These are phyloP conservation scores for Drosophila birchii DNA, from an alignment of 2,888 invertebrate genomes.

Conservation along the genomic window DNA sequence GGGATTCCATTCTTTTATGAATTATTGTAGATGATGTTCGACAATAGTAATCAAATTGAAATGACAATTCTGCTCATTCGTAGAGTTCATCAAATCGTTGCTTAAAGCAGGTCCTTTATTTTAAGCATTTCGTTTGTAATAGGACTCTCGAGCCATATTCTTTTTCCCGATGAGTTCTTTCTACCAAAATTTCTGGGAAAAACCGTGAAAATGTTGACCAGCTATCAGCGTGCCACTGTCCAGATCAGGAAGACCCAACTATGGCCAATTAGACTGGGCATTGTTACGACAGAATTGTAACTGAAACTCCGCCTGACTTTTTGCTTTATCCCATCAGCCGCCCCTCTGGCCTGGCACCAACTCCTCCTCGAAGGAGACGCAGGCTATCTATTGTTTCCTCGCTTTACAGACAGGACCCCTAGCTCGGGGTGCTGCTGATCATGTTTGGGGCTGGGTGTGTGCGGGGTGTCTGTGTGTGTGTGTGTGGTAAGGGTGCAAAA, in stretches of 20 bases:
- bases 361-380: neutral
- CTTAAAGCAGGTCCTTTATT: neutral
- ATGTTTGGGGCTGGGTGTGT: neutral
- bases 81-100: constrained; percentile 13
- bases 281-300: neutral
- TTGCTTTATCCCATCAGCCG: neutral
- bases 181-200: neutral
- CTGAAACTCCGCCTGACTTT: neutral
- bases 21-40: constrained; percentile 43
- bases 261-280: constrained; percentile 2
- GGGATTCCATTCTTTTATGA: constrained; percentile 23
- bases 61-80: constrained; percentile 6
- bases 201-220: neutral
- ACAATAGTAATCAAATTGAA: constrained; percentile 44
- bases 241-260: neutral
- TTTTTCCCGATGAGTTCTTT: neutral
- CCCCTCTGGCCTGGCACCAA: neutral
- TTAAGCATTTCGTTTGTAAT: neutral
- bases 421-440: neutral
- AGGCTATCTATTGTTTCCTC: constrained; percentile 3
- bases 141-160: too few species aligned
- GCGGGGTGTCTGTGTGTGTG: too few species aligned
- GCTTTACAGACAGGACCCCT: neutral
- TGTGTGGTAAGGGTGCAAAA: constrained; percentile 27
- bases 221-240: neutral